Conservation (phyloP, 35 echinoderm and acorn worm genomes). For the Lytechinus variegatus region DNA sequence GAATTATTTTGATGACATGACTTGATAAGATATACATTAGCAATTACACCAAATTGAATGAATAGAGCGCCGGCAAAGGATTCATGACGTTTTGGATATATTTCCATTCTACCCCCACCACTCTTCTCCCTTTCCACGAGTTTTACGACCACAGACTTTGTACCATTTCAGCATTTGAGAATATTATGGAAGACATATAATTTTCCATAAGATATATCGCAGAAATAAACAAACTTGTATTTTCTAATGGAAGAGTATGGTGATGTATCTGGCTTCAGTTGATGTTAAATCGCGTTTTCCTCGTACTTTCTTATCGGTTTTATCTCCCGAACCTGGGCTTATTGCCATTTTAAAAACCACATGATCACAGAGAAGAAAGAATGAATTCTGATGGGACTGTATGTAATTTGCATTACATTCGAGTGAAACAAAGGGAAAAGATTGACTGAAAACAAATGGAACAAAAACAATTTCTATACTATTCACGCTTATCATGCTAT, state of each 20-base stretch:
- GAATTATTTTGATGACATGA: conserved; percentile 13
- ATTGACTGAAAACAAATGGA: too few relatives aligned
- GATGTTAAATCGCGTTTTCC: neutral
- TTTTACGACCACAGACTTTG: neutral
- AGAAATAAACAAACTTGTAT: neutral
- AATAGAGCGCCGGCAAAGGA: neutral
- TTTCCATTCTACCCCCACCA: neutral
- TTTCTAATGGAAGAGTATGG: neutral
- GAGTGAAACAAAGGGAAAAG: too few relatives aligned
- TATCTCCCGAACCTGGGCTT: neutral
- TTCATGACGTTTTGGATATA: conserved; percentile 12
- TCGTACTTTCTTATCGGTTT: neutral
- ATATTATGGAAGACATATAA: neutral
- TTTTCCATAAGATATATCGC: neutral
- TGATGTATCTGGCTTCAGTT: neutral
- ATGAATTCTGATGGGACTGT: neutral
- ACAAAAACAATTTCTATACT: too few relatives aligned
- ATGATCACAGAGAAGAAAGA: neutral
- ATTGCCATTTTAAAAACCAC: neutral
- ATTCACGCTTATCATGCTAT: too few relatives aligned
- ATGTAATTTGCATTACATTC: neutral
- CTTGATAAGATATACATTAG: conserved; percentile 14
- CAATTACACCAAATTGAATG: conserved; percentile 13
- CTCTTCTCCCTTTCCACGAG: neutral
- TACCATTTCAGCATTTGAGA: neutral